phyloP scores from a whole-genome alignment of 2,113 vertebrate genomes.

The Columbina picui region DNA sequence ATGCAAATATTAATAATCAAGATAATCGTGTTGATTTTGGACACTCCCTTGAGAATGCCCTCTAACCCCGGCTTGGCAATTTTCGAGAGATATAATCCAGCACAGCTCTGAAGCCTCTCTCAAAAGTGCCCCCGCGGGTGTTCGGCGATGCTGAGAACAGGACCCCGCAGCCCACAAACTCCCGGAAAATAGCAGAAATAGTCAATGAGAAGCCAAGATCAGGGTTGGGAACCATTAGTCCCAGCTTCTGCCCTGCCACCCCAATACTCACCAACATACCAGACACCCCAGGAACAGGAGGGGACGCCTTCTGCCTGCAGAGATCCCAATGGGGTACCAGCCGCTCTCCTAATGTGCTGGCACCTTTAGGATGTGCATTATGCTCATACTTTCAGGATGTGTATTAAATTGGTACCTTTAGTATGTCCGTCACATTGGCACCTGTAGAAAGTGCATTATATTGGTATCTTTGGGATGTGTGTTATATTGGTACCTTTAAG shows the following conservation, averaged over 20 bases:
- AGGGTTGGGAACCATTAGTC: neutral
- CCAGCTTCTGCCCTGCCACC: fast-evolving
- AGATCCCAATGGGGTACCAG: fast-evolving
- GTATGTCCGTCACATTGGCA: fast-evolving
- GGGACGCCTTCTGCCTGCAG: neutral
- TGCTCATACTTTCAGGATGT: neutral
- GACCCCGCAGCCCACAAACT: neutral
- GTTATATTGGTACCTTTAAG: neutral
- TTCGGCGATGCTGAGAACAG: neutral
- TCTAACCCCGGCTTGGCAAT: constrained; percentile 22
- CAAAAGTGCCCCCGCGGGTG: neutral
- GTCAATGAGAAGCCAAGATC: neutral
- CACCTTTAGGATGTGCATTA: neutral
- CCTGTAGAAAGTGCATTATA: neutral
- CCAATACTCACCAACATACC: neutral
- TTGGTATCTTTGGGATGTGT: neutral
- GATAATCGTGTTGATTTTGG: constrained; percentile 48
- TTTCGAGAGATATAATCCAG: neutral
- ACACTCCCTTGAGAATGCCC: constrained; percentile 4
- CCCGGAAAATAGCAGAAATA: neutral
- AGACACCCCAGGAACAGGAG: neutral
- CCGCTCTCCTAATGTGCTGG: neutral
- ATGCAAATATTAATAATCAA: constrained; percentile 39
- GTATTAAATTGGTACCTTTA: neutral
- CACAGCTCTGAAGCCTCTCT: neutral